These are phyloP conservation scores for Fregetta grallaria DNA, from an alignment of 2,113 vertebrate genomes.

Conservation along the genomic window DNA sequence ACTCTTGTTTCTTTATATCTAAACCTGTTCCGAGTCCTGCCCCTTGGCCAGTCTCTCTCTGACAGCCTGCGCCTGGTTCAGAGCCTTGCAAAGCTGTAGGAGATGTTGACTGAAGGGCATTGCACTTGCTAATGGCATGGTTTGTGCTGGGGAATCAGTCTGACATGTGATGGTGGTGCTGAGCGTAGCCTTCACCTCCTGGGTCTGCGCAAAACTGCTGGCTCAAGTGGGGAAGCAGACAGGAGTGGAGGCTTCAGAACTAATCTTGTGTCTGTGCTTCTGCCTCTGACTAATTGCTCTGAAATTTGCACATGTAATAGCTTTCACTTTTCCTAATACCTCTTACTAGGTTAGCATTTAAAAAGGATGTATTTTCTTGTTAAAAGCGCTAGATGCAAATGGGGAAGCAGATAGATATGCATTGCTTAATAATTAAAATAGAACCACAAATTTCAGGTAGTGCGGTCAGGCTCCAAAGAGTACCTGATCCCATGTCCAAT, in stretches of 20 bases:
- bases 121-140: neutral
- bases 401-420: neutral
- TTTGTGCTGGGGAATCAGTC: neutral
- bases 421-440: neutral
- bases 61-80: neutral
- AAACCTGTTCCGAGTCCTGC: neutral
- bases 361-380: constrained; percentile 18
- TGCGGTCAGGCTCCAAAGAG: neutral
- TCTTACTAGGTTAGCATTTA: constrained; percentile 13
- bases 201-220: neutral
- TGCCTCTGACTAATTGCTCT: constrained; percentile 36
- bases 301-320: neutral
- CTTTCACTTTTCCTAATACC: neutral
- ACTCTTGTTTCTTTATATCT: neutral
- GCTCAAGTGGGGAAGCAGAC: neutral
- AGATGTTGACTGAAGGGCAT: neutral
- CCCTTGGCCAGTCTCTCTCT: neutral
- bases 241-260: neutral
- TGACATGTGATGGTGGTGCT: neutral
- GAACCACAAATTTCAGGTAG: neutral
- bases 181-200: neutral
- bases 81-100: neutral
- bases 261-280: constrained; percentile 21
- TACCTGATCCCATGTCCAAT: neutral
- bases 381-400: neutral